Percentiles rank a stretch among this genome's conserved stretches.
Evolutionary conservation across 2,113 vertebrate species (phyloP).

Genomic region (Numida meleagris): DNA sequence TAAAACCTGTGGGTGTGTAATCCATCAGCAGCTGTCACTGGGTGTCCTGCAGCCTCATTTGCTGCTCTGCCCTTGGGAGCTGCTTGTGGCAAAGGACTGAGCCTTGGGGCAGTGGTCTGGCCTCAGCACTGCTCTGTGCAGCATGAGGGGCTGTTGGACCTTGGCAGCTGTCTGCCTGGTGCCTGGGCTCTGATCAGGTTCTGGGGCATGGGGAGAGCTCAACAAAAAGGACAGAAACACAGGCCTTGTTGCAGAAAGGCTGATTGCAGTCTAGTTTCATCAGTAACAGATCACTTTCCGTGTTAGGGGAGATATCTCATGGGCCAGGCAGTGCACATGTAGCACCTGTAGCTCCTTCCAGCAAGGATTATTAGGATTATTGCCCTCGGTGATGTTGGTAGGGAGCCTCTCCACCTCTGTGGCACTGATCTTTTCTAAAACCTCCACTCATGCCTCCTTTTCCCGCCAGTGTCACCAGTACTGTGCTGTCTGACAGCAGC

Average conservation of each 20-base stretch:
- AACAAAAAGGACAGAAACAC: background rate
- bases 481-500: background rate
- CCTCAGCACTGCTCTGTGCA: background rate
- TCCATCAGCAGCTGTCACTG: background rate
- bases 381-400: background rate
- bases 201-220: background rate
- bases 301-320: background rate
- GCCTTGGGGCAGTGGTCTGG: background rate
- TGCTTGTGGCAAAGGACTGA: too few species aligned
- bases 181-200: background rate
- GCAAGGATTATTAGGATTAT: background rate
- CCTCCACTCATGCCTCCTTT: background rate
- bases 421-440: background rate
- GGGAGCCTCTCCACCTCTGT: background rate
- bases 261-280: background rate
- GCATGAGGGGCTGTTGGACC: background rate
- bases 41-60: background rate
- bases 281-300: background rate
- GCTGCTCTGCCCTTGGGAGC: background rate
- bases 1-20: background rate
- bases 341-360: background rate
- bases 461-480: background rate
- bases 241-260: rapidly evolving
- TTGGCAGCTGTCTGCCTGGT: background rate
- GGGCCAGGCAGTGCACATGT: background rate